Base-by-base conservation (phyloP, 2,797 vertebrate genomes). In the Pachyuromys duprasi region DNA sequence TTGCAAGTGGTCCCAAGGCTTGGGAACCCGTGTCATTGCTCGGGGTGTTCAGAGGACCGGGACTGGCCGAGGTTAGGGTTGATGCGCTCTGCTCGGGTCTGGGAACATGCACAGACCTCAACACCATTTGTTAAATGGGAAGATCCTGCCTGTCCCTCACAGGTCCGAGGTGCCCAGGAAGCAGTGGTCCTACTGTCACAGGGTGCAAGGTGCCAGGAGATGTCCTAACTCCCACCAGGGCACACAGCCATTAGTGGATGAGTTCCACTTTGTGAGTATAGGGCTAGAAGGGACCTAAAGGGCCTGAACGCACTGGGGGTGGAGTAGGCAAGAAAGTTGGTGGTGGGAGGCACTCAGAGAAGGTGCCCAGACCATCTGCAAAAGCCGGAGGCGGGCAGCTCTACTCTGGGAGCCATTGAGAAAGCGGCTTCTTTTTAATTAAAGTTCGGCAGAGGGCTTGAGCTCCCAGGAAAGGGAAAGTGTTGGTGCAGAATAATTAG, bases 361-460 rank as follows among this genome's bases (percentile, higher is more conserved):
- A 49, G 74, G 31, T 89, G 5, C 33, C 22, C 8, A n/a, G 75
- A 39, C 42, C 42, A 33, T 67, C 74, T 36, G 74, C n/a, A 42
- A 42, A 67, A 26, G 53, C 36, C 82, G 53, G 69, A 67, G 86
- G 45, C 45, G 3, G 20, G 49, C 49, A 57, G 42, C n/a, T 70
- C 65, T 3, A 3, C 53, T 7, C 65, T 15, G 3, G 75, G 42
- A 80, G 63, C 86, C 39, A 88, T n/a, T 0, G 1, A 81, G 91
- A 90, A 36, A 75, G 86, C 0, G 15, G 62, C 70, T 92, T 74
- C 95, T 96, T 96, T 97, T 97, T 96, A 97, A 97, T 97, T 97
- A 97, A 94, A 95, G 89, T 75, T 95, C 93, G 28, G 86, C 69
- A 69, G 22, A 86, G 84, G 90, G 60, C 78, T 79, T 0, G 33